A percentile compares a stretch with the other conserved stretches of the same genome.
Conservation (phyloP, 2,113 vertebrate genomes). For the Panthera uncia region DNA sequence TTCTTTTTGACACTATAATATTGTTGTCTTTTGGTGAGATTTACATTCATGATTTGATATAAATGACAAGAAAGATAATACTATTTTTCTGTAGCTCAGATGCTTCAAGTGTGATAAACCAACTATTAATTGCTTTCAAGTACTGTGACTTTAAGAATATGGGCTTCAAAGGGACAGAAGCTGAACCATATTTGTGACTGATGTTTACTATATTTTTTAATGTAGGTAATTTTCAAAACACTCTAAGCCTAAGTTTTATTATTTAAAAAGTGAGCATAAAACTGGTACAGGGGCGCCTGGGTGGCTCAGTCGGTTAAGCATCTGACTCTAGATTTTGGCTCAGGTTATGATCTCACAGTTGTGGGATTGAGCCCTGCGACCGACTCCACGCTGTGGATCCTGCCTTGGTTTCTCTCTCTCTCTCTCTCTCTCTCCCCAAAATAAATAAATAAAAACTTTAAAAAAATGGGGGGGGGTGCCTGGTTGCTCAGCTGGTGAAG, state of each 20-base stretch:
- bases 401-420: too few relatives aligned
- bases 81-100: not conserved
- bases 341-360: too few relatives aligned
- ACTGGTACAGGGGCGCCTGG: not conserved
- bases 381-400: too few relatives aligned
- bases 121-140: constrained; percentile 10
- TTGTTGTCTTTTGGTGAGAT: not conserved
- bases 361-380: too few relatives aligned
- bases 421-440: too few relatives aligned
- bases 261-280: not conserved
- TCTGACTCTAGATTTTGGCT: too few relatives aligned
- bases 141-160: not conserved
- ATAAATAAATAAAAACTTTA: too few relatives aligned
- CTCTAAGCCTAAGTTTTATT: not conserved
- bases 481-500: too few relatives aligned
- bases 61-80: not conserved
- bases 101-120: not conserved
- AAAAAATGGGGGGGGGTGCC: too few relatives aligned
- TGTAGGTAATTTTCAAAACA: constrained; percentile 31
- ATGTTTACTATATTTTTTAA: not conserved
- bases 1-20: not conserved
- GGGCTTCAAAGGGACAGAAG: not conserved
- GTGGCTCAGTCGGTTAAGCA: too few relatives aligned
- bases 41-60: not conserved
- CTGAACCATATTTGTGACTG: not conserved